Evolutionary conservation across 2,113 vertebrate species (phyloP).

Genomic region (Henicopernis longicauda): DNA sequence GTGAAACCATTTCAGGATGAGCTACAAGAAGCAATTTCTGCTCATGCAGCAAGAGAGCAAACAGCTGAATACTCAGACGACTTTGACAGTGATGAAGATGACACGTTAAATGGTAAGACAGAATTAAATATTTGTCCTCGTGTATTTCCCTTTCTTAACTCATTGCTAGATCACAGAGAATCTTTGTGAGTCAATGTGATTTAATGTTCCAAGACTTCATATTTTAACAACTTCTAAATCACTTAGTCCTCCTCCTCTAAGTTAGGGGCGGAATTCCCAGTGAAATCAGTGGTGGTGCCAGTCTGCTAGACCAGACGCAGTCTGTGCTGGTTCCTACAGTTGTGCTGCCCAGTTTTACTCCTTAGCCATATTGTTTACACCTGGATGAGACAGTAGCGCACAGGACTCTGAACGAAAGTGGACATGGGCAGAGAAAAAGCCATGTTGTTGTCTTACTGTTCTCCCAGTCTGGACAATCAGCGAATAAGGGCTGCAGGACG

Average conservation of each 20-base stretch:
- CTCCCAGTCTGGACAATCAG: background rate
- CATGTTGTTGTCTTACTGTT: background rate
- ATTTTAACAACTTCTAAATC: background rate
- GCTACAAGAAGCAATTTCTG: slow-evolving; percentile 75
- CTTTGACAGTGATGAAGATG: slow-evolving; percentile 81
- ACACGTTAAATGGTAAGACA: slow-evolving; percentile 17
- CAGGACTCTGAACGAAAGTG: background rate
- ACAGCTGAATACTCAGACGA: slow-evolving; percentile 77
- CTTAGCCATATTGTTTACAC: background rate
- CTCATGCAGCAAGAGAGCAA: slow-evolving; percentile 66
- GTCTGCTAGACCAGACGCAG: background rate
- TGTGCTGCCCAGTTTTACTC: background rate
- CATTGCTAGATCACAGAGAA: background rate
- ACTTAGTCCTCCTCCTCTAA: background rate
- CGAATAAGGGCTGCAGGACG: background rate
- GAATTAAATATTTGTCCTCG: background rate
- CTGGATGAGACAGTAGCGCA: background rate
- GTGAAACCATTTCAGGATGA: slow-evolving; percentile 77
- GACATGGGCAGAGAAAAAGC: background rate
- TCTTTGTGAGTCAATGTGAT: background rate
- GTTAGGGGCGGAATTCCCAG: background rate
- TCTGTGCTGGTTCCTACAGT: background rate
- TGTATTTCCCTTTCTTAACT: background rate
- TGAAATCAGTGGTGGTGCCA: background rate
- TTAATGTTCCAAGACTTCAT: background rate